phyloP scores from a whole-genome alignment of 2,888 invertebrate genomes.

The Heterodera filipjevi region DNA sequence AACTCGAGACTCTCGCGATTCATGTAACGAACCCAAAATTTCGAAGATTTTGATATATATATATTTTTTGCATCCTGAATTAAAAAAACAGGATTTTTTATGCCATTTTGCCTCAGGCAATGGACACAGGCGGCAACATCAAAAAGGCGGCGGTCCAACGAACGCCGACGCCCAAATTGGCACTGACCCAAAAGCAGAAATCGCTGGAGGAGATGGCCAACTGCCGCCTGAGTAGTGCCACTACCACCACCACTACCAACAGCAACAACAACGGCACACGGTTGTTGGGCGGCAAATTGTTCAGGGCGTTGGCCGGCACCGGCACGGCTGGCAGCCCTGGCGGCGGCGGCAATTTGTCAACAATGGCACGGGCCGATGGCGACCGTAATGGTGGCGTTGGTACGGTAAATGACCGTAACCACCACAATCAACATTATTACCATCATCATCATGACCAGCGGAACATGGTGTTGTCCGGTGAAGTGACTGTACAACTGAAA shows the following conservation, averaged over 20 bases:
- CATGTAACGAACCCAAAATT: too few species aligned
- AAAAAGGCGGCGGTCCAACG: not conserved
- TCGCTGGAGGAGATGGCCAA: conserved; percentile 20
- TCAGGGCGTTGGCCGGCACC: not conserved
- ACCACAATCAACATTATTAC: not conserved
- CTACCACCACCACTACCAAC: too few species aligned
- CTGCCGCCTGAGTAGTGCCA: not conserved
- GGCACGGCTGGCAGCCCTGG: not conserved
- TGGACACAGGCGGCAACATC: not conserved
- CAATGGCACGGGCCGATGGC: too few species aligned
- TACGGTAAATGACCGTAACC: too few species aligned
- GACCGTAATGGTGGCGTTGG: too few species aligned
- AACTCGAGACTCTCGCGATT: not conserved
- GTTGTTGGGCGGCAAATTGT: not conserved
- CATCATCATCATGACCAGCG: not conserved
- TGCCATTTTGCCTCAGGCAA: not conserved
- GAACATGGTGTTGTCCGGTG: conserved; percentile 27
- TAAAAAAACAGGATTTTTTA: too few species aligned
- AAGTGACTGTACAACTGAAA: conserved; percentile 35
- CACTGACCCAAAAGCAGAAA: not conserved
- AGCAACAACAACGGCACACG: not conserved
- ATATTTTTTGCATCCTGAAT: too few species aligned
- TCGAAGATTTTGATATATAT: too few species aligned
- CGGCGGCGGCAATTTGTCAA: not conserved
- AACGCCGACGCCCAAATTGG: not conserved